Conservation (phyloP, 1,140 invertebrate genomes). For the Mya arenaria region DNA sequence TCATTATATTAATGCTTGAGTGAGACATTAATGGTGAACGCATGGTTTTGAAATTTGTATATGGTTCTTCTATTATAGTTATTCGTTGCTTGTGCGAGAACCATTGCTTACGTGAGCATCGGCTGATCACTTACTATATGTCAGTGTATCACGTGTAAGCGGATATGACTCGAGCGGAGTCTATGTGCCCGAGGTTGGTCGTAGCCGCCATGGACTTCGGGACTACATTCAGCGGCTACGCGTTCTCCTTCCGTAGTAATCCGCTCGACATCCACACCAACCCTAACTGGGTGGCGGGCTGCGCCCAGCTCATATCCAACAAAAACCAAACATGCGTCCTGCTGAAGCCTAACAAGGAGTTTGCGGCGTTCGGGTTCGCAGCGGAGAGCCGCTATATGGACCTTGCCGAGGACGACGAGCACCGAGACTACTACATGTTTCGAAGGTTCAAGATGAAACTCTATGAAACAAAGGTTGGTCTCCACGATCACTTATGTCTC, state of each 20-base stretch:
- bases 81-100: too few relatives aligned
- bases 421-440: background rate
- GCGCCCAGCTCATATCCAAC: background rate
- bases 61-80: too few relatives aligned
- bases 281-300: constrained; percentile 19
- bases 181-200: background rate
- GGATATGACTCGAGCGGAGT: background rate
- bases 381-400: background rate
- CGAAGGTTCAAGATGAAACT: background rate
- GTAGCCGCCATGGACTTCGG: constrained; percentile 30
- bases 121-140: too few relatives aligned
- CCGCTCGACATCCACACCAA: constrained; percentile 9
- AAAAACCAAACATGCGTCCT: constrained; percentile 37
- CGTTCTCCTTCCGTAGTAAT: background rate
- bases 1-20: too few relatives aligned
- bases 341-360: constrained; percentile 9
- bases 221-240: constrained; percentile 25
- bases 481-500: too few relatives aligned
- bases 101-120: too few relatives aligned
- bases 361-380: background rate
- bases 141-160: too few relatives aligned
- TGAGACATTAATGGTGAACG: too few relatives aligned
- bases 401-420: background rate
- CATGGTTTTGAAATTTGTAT: too few relatives aligned
- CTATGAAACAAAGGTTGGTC: background rate